A percentile compares a stretch with the other conserved stretches of the same genome.
phyloP scores from a whole-genome alignment of 64 coral and sea anemone species.

The Porites australiensis region DNA sequence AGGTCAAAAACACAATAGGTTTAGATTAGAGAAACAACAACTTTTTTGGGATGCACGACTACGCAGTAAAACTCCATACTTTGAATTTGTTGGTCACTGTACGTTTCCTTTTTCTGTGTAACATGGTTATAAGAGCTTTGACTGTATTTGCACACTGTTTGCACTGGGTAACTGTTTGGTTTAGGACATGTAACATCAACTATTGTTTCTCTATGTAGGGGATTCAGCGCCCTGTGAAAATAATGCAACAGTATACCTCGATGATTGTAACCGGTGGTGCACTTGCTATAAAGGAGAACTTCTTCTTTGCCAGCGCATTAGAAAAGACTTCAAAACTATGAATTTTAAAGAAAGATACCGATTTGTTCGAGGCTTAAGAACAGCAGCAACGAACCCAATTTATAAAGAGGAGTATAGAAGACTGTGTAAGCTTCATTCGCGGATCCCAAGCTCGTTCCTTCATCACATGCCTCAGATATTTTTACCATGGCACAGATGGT shows the following conservation, averaged over 20 bases:
- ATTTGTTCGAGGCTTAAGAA: constrained; percentile 49
- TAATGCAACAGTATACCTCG: background rate
- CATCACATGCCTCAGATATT: constrained; percentile 86
- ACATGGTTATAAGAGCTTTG: no score
- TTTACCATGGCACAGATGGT: constrained; percentile 91
- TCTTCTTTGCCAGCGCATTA: constrained; percentile 46
- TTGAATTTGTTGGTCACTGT: no score
- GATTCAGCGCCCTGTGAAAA: background rate
- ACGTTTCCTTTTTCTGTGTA: no score
- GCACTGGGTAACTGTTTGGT: background rate
- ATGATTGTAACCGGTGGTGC: constrained; percentile 49
- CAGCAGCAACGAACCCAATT: constrained; percentile 60
- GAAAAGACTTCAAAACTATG: constrained; percentile 79
- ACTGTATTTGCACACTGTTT: no score
- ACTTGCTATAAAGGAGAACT: constrained; percentile 37
- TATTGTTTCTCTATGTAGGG: background rate
- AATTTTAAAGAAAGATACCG: constrained; percentile 45
- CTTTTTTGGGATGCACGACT: no score
- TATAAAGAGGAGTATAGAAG: constrained; percentile 67
- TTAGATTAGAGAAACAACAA: no score
- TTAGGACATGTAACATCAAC: background rate
- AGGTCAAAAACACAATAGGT: no score
- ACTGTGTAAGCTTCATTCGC: constrained; percentile 55
- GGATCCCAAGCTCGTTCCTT: constrained; percentile 35
- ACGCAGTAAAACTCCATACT: no score